Evolutionary conservation across 2,888 invertebrate species (phyloP).

Genomic region (Lepidocyrtinus sp.): DNA sequence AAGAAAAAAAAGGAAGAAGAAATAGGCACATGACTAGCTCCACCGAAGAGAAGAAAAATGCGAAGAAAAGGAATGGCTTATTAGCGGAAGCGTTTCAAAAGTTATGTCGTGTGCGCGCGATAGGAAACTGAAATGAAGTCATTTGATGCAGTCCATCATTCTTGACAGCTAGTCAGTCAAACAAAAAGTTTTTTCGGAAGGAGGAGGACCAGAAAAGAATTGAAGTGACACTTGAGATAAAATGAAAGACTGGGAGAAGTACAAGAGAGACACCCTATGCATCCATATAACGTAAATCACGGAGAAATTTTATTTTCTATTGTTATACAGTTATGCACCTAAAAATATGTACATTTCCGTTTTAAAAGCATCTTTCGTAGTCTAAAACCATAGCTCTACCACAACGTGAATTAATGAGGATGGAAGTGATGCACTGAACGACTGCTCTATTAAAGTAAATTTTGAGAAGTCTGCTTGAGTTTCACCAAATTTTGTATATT

Average conservation of each 20-base stretch:
- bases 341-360: no score
- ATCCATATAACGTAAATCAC: no score
- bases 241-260: background rate
- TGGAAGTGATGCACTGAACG: background rate
- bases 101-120: slow-evolving; percentile 14
- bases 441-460: background rate
- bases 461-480: background rate
- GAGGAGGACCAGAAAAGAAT: background rate
- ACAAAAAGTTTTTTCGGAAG: slow-evolving; percentile 19
- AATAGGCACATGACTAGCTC: background rate
- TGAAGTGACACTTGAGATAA: background rate
- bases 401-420: slow-evolving; percentile 10
- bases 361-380: no score
- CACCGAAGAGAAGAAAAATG: background rate
- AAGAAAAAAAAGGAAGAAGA: background rate
- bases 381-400: background rate
- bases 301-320: no score
- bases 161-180: slow-evolving; percentile 34
- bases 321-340: no score
- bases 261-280: no score
- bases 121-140: slow-evolving; percentile 21
- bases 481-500: background rate
- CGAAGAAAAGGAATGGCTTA: slow-evolving; percentile 9
- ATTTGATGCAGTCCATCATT: slow-evolving; percentile 50
- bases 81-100: background rate